phyloP scores from a whole-genome alignment of 2,797 vertebrate species.

The Pristis pectinata region DNA sequence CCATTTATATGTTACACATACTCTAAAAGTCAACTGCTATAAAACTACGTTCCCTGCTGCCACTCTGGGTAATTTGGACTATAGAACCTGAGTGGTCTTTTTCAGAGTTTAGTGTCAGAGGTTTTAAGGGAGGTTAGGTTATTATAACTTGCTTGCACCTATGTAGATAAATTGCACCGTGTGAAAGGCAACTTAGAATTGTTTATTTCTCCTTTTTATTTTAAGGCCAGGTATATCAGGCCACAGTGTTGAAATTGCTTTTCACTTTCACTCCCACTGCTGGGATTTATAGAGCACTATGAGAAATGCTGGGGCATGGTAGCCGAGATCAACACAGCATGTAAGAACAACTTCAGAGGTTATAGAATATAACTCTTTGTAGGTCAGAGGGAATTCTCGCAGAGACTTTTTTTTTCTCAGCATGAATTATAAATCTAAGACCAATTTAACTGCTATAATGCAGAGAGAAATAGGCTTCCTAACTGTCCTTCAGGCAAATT shows the following conservation, averaged over 20 bases:
- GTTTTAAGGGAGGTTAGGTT: background rate
- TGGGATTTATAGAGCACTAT: slow-evolving; percentile 20
- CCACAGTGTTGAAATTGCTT: background rate
- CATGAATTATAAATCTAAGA: background rate
- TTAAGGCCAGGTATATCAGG: background rate
- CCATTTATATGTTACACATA: background rate
- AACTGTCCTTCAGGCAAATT: background rate
- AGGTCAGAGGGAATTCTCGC: background rate
- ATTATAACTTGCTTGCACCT: background rate
- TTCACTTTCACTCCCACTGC: background rate
- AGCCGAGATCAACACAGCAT: background rate
- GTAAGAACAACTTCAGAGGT: background rate
- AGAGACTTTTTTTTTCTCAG: background rate
- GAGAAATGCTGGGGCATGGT: background rate
- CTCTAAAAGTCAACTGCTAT: background rate
- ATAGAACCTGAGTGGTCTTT: background rate
- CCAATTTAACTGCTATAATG: background rate
- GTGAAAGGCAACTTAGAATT: background rate
- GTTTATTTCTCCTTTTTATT: background rate
- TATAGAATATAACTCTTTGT: background rate
- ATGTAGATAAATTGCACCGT: slow-evolving; percentile 2
- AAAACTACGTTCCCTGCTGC: background rate
- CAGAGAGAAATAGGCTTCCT: background rate
- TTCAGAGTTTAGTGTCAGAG: background rate
- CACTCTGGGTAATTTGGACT: background rate